Base-by-base conservation (phyloP, 2,113 vertebrate genomes). In the Todiramphus chloris region DNA sequence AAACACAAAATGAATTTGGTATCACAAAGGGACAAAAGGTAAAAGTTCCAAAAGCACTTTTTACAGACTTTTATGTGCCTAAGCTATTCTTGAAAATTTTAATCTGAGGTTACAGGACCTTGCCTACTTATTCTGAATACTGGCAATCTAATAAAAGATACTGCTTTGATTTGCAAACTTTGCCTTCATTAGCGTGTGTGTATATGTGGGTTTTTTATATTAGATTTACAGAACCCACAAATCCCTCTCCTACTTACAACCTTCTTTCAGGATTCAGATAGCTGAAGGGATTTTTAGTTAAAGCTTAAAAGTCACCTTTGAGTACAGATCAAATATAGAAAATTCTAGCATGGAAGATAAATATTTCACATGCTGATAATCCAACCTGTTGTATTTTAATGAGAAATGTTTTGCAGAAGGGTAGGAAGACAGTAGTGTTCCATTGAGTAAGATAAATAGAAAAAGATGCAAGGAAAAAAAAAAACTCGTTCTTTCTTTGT, bases 281-380 rank as follows among this genome's bases (percentile, higher is more conserved):
- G n/a, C 81, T 53, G 46, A 91, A 91, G 43, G 27, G 70, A 80
- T 91, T 93, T 93, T 93, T 91, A 44, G 59, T 59, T 90, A 81
- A 80, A 89, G 50, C 70, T 48, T 87, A 84, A 83, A 88, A 87
- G 74, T 70, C 1, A 1, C 18, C n/a, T 93, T 79, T 95, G 69
- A 94, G 43, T 77, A 41, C n/a, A 77, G 50, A 90, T 89, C 72
- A 96, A 90, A 93, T 81, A 93, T 9, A 2, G 11, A 85, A 89
- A 80, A 77, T 69, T 92, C 68, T 50, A 86, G n/a, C 50, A n/a
- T 62, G 46, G 21, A 83, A 80, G 64, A 93, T 83, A 95, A 96
- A 86, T 86, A 88, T 92, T 94, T 96, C 75, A 89, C 62, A 69
- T 85, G 39, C 63, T 85, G 58, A 66, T 92, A 95, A 80, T 17